Percentiles rank a stretch among this genome's conserved stretches.
These are phyloP conservation scores for Saxicola maurus DNA, from an alignment of 2,797 vertebrate genomes.

Conservation along the genomic window DNA sequence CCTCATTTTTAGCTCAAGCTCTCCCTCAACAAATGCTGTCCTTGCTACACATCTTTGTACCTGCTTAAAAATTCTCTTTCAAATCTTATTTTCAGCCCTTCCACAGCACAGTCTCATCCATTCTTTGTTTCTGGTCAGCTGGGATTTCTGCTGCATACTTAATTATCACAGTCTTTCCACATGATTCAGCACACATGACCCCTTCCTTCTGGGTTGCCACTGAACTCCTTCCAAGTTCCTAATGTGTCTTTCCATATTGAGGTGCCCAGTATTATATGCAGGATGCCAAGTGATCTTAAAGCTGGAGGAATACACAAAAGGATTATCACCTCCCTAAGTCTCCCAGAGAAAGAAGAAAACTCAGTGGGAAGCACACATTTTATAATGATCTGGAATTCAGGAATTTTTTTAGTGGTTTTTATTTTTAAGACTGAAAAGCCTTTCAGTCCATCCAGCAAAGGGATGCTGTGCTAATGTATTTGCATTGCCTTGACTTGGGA, in stretches of 20 bases:
- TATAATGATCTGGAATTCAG: slow-evolving; percentile 11
- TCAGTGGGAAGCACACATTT: not conserved
- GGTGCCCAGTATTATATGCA: not conserved
- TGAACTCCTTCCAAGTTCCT: slow-evolving; percentile 59
- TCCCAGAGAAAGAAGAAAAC: slow-evolving; percentile 19
- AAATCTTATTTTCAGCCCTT: slow-evolving; percentile 8
- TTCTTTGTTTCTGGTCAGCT: slow-evolving; percentile 29
- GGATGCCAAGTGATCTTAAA: slow-evolving; percentile 37
- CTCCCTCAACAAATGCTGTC: not conserved
- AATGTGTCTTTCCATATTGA: slow-evolving; percentile 38
- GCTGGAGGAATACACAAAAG: slow-evolving; percentile 16
- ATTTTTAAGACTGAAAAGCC: slow-evolving; percentile 13
- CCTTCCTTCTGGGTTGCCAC: not conserved
- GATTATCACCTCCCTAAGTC: slow-evolving; percentile 26
- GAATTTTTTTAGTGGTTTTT: not conserved
- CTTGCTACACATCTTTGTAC: not conserved
- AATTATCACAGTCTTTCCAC: slow-evolving; percentile 48
- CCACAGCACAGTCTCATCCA: not conserved
- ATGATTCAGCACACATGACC: slow-evolving; percentile 43
- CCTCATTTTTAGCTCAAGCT: not conserved
- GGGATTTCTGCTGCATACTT: slow-evolving; percentile 41
- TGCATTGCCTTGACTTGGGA: not conserved
- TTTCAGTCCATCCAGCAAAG: slow-evolving; percentile 5
- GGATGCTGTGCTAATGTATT: not conserved
- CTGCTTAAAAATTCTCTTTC: slow-evolving; percentile 16